Conservation (phyloP, 2,113 vertebrate genomes). For the Pituophis catenifer region DNA sequence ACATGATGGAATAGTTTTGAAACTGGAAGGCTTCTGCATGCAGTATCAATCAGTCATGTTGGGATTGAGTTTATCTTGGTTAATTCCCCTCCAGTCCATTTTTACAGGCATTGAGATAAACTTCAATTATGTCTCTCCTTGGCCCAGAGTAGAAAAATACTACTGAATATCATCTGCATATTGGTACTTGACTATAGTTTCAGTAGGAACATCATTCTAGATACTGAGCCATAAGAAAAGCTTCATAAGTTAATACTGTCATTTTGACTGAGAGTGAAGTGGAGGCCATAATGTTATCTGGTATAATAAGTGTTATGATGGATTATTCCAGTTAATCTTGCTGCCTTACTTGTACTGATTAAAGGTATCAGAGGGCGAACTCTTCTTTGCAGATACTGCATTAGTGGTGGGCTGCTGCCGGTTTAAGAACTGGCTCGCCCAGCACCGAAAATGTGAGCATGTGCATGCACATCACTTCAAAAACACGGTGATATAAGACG, state of each 20-base stretch:
- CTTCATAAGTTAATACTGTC: not conserved
- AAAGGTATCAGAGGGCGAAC: not conserved
- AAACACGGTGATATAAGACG: too few species aligned
- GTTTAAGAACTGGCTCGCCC: too few species aligned
- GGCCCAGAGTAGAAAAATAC: not conserved
- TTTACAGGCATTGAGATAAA: not conserved
- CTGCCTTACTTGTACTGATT: not conserved
- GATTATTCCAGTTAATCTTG: not conserved
- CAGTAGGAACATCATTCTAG: not conserved
- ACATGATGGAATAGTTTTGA: not conserved
- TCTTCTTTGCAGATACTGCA: not conserved
- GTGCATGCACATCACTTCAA: too few species aligned
- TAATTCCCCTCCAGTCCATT: not conserved
- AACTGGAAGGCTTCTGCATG: not conserved
- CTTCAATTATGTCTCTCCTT: not conserved
- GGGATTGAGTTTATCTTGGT: not conserved
- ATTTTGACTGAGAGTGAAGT: not conserved
- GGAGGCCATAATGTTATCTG: not conserved
- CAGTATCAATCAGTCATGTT: not conserved
- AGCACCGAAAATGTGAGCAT: too few species aligned
- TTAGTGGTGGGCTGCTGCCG: too few species aligned
- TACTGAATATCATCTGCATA: not conserved
- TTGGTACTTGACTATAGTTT: not conserved
- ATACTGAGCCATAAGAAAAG: not conserved
- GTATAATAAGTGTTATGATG: not conserved